Evolutionary conservation across 1,140 invertebrate genomes (phyloP).

Genomic region (Doryteuthis pealeii): DNA sequence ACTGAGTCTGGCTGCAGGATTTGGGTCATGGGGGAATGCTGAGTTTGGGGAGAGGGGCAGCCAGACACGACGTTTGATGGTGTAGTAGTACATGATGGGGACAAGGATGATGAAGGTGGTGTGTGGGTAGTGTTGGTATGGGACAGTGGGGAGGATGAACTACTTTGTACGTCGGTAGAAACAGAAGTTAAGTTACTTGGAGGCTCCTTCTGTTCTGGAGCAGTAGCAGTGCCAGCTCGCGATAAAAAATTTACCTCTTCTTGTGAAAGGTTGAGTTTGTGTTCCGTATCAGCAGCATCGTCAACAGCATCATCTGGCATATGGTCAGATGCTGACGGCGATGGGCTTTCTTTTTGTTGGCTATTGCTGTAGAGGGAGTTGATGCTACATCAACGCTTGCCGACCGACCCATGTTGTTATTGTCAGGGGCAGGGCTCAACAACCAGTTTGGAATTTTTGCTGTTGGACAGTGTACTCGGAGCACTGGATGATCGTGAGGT

Average conservation of each 20-base stretch:
- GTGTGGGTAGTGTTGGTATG: too few species aligned
- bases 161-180: neutral
- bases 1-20: constrained; percentile 15
- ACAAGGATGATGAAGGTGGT: neutral
- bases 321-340: neutral
- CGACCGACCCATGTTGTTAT: constrained; percentile 42
- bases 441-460: neutral
- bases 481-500: constrained; percentile 79
- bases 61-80: constrained; percentile 19
- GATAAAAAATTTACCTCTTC: constrained; percentile 48
- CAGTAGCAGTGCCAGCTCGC: constrained; percentile 46
- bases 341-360: constrained; percentile 13
- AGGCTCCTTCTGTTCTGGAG: constrained; percentile 37
- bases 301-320: neutral
- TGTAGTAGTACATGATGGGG: neutral
- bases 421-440: constrained; percentile 26
- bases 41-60: constrained; percentile 19
- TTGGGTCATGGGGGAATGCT: neutral
- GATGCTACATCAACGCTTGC: constrained; percentile 45
- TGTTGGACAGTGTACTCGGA: constrained; percentile 60
- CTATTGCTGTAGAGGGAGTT: constrained; percentile 13
- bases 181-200: constrained; percentile 16
- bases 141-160: neutral
- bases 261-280: constrained; percentile 23
- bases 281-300: constrained; percentile 11